phyloP scores from a whole-genome alignment of 2,888 invertebrate species.

The Pseudococcus jackbeardsleyi region DNA sequence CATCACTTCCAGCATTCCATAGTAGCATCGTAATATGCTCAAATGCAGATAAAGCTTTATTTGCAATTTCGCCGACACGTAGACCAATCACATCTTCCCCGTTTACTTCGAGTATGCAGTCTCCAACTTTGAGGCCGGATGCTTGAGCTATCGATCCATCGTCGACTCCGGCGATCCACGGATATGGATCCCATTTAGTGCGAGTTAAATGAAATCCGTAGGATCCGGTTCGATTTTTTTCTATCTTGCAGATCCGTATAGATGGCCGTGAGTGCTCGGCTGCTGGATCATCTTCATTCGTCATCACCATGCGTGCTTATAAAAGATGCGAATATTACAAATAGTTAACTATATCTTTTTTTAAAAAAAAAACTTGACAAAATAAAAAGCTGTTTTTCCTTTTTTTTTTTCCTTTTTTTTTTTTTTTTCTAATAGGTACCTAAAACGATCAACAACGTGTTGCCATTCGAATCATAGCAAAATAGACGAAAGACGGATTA shows the following conservation, averaged over 20 bases:
- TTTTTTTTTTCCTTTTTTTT: too few relatives aligned
- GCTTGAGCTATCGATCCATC: slow-evolving; percentile 67
- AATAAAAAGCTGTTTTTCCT: background rate
- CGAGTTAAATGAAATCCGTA: slow-evolving; percentile 68
- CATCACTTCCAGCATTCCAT: slow-evolving; percentile 68
- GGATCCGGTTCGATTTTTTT: slow-evolving; percentile 66
- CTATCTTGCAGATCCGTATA: slow-evolving; percentile 67
- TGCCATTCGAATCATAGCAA: background rate
- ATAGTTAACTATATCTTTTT: background rate
- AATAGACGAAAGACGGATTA: background rate
- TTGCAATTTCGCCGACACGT: slow-evolving; percentile 68
- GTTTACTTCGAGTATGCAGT: slow-evolving; percentile 68
- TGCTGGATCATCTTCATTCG: slow-evolving; percentile 64
- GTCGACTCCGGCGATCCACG: slow-evolving; percentile 68
- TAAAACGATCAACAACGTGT: background rate
- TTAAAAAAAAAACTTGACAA: background rate
- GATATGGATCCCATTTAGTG: slow-evolving; percentile 68
- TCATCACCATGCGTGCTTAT: background rate
- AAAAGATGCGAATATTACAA: background rate
- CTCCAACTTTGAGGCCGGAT: slow-evolving; percentile 68
- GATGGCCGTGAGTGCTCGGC: slow-evolving; percentile 64
- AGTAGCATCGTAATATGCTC: slow-evolving; percentile 67
- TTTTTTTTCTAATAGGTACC: background rate
- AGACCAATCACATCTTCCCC: slow-evolving; percentile 68
- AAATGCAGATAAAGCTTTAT: slow-evolving; percentile 67